Percentiles rank a stretch among this genome's conserved stretches.
Conservation (phyloP, 2,113 vertebrate genomes). For the Brachyistius frenatus region DNA sequence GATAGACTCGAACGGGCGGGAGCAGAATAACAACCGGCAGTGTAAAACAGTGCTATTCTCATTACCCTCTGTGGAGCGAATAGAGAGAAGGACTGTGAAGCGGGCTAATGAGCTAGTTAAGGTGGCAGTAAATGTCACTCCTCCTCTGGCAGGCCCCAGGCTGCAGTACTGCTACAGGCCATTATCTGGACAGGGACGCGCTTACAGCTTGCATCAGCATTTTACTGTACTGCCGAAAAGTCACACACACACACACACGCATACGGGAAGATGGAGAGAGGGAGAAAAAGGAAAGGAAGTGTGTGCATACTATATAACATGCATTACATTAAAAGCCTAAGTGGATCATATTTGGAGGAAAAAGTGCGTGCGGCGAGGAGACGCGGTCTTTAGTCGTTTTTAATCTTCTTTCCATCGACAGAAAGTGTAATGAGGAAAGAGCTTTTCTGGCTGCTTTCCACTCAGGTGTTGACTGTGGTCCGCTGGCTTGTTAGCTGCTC, state of each 20-base stretch:
- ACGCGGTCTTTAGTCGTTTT: conserved; percentile 63
- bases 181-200: conserved; percentile 70
- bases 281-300: neutral
- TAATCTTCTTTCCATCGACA: conserved; percentile 82
- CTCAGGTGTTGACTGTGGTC: conserved; percentile 65
- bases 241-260: conserved; percentile 15
- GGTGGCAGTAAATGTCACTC: conserved; percentile 82
- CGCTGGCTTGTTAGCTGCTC: conserved; percentile 66
- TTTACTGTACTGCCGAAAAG: conserved; percentile 38
- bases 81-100: conserved; percentile 62
- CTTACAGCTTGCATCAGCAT: conserved; percentile 66
- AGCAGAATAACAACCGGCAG: conserved; percentile 57
- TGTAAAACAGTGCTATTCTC: conserved; percentile 57
- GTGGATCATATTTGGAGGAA: conserved; percentile 44
- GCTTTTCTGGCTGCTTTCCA: conserved; percentile 82
- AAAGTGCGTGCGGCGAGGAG: conserved; percentile 44
- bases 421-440: conserved; percentile 79
- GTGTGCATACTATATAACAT: conserved; percentile 36
- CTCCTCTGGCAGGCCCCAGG: conserved; percentile 70
- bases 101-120: conserved; percentile 81
- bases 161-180: conserved; percentile 69
- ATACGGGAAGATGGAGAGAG: neutral
- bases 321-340: conserved; percentile 60
- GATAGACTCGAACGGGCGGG: conserved; percentile 40
- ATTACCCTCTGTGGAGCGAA: conserved; percentile 53